These are phyloP conservation scores for Okamejei kenojei DNA, from an alignment of 2,797 vertebrate species.

Conservation along the genomic window DNA sequence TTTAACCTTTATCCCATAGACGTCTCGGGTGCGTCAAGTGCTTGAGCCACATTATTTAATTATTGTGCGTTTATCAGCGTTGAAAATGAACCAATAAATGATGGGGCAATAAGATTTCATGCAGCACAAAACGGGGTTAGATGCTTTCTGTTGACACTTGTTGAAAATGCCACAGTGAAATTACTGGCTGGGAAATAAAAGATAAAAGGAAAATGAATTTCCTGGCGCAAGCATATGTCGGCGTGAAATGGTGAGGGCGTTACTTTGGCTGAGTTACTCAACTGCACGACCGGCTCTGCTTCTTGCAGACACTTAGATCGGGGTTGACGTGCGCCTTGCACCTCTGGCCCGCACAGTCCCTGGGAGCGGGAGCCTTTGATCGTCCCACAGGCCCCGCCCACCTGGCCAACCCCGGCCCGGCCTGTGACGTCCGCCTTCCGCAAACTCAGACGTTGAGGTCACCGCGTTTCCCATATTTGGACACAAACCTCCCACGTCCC, in stretches of 20 bases:
- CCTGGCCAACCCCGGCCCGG: neutral
- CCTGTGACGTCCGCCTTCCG: constrained; percentile 21
- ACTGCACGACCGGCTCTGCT: neutral
- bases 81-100: neutral
- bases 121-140: neutral
- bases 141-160: neutral
- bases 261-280: neutral
- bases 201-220: neutral
- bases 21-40: neutral
- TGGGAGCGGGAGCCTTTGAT: neutral
- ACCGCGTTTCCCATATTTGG: constrained; percentile 20
- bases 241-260: neutral
- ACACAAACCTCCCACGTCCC: constrained; percentile 12
- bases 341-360: too few species aligned
- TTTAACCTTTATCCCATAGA: too few species aligned
- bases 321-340: too few species aligned
- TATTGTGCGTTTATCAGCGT: neutral
- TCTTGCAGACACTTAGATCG: too few species aligned
- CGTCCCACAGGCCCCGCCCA: neutral
- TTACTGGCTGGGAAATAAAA: neutral
- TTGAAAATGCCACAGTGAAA: neutral
- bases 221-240: neutral
- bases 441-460: constrained; percentile 29
- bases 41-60: neutral
- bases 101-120: neutral